Percentiles rank a stretch among this genome's conserved stretches.
Evolutionary conservation across 1,140 invertebrate species (phyloP).

Genomic region (Gryllus bimaculatus): DNA sequence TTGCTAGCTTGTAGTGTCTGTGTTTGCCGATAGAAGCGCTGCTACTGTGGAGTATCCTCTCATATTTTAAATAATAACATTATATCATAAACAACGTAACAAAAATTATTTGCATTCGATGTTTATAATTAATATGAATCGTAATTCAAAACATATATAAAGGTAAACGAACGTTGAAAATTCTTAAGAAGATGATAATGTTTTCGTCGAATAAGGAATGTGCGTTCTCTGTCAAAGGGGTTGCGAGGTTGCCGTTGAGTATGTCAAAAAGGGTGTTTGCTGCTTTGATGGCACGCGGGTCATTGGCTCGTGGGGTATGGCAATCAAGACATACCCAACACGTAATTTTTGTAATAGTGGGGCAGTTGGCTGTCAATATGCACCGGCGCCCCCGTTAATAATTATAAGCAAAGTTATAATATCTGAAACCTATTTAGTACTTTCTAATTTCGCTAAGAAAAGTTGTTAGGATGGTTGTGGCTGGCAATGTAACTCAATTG

Average conservation of each 20-base stretch:
- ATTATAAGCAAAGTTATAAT: not conserved
- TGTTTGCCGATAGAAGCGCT: not conserved
- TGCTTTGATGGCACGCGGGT: slow-evolving; percentile 40
- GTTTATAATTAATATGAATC: not conserved
- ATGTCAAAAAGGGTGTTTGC: slow-evolving; percentile 49
- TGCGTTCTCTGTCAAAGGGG: not conserved
- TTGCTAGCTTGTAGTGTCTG: not conserved
- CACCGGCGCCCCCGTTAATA: slow-evolving; percentile 36
- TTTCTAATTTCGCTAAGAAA: no score
- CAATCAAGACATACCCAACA: slow-evolving; percentile 59
- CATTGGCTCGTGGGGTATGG: slow-evolving; percentile 47
- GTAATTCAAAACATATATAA: not conserved
- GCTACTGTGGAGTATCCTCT: not conserved
- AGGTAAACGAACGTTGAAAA: not conserved
- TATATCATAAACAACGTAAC: no score
- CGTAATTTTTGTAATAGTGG: slow-evolving; percentile 47
- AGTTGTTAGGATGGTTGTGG: no score
- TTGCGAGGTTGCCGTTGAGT: not conserved
- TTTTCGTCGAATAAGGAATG: no score
- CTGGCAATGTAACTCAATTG: no score
- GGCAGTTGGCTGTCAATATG: slow-evolving; percentile 41
- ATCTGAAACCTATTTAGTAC: no score
- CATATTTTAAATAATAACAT: no score
- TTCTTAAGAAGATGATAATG: not conserved
- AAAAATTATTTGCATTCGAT: no score